These are phyloP conservation scores for Brotogeris chrysoptera DNA, from an alignment of 2,797 vertebrate genomes.

Conservation along the genomic window DNA sequence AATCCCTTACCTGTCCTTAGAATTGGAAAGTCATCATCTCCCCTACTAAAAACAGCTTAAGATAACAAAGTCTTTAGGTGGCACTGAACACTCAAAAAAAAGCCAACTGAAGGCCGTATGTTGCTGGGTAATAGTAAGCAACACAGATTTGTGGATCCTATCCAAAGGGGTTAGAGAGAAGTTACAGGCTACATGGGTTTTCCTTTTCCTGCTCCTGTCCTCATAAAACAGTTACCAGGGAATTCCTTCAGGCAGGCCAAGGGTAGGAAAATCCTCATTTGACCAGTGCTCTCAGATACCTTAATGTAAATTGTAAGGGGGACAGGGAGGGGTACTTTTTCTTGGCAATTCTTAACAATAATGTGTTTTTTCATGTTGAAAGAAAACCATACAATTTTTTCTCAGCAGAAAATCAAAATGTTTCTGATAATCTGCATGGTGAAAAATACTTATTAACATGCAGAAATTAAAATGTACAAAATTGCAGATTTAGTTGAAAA, in stretches of 20 bases:
- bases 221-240: neutral
- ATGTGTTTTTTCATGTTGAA: neutral
- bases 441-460: neutral
- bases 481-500: neutral
- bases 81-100: neutral
- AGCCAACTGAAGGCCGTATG: rapidly evolving
- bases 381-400: neutral
- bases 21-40: neutral
- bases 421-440: neutral
- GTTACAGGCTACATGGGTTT: neutral
- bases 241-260: neutral
- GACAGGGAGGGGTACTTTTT: neutral
- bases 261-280: neutral
- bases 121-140: neutral
- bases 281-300: neutral
- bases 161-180: neutral
- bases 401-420: neutral
- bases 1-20: neutral
- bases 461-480: neutral
- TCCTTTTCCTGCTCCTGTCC: neutral
- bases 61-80: neutral
- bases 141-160: neutral
- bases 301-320: neutral
- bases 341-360: neutral
- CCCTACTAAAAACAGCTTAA: neutral